Base-by-base conservation (phyloP, 2,113 vertebrate species). In the Neogobius melanostomus region DNA sequence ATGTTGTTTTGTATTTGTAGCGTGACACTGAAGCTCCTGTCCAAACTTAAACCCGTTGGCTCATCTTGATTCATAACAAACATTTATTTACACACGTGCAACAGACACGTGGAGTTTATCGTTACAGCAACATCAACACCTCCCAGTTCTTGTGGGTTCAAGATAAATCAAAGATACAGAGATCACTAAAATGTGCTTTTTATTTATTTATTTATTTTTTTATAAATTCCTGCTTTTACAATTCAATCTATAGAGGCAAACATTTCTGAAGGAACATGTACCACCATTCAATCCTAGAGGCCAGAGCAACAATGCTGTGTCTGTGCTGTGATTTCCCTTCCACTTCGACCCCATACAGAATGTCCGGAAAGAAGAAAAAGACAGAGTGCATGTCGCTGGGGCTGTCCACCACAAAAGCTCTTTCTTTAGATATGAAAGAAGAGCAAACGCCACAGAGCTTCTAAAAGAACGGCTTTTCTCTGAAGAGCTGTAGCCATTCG, bases 351-450 rank as follows among this genome's bases (percentile, higher is more conserved):
- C 11, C 12, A 14, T 12, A 47, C 42, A 11, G 45, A n/a, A 12
- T 74, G 36, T 78, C 15, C 12, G 44, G 66, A 65, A 70, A 62
- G 36, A 16, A 61, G 47, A 59, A 53, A 62, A 62, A 61, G 75
- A 56, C 54, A 52, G 69, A 66, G 75, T 72, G 62, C 36, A 17
- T 71, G 61, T 82, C 63, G 14, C 64, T 62, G 60, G 14, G 76
- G 78, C 61, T 78, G 76, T 72, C 59, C 71, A 69, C 44, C 63
- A 69, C 72, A 84, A 69, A 81, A 75, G 75, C 50, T 79, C 60
- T 77, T 75, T 60, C 71, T 64, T 11, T n/a, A 72, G 71, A 46
- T 76, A 54, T 62, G 46, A 43, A 48, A 21, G 54, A 36, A 50
- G 8, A 67, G 16, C 45, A 17, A 16, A 59, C 14, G 0, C 0